A percentile compares a stretch with the other conserved stretches of the same genome.
These are phyloP conservation scores for Cisticola juncidis DNA, from an alignment of 2,113 vertebrate species.

Conservation along the genomic window DNA sequence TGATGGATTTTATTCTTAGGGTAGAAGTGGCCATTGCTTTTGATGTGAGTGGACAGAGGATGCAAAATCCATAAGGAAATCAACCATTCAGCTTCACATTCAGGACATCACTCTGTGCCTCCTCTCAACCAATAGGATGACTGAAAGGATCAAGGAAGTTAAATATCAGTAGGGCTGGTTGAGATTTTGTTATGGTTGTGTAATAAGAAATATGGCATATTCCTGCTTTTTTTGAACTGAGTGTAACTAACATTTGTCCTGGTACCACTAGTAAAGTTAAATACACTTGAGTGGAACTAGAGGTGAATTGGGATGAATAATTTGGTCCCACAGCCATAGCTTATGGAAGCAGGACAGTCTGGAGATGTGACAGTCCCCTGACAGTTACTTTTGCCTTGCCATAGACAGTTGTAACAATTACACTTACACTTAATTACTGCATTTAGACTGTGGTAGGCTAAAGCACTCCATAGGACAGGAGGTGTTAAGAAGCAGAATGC, in stretches of 20 bases:
- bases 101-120: not conserved
- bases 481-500: slow-evolving; percentile 50
- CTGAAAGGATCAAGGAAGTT: not conserved
- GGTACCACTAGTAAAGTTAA: not conserved
- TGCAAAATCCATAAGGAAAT: not conserved
- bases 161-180: not conserved
- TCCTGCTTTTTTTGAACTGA: not conserved
- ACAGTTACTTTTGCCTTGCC: slow-evolving; percentile 7
- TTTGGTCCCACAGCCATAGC: not conserved
- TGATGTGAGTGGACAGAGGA: not conserved
- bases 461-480: slow-evolving; percentile 3
- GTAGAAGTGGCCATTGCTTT: not conserved
- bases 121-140: not conserved
- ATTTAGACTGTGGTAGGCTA: slow-evolving; percentile 6
- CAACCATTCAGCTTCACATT: not conserved
- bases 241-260: not conserved
- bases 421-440: slow-evolving; percentile 42
- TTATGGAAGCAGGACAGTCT: not conserved
- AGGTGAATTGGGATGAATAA: not conserved
- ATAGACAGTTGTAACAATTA: slow-evolving; percentile 26
- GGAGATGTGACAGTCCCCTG: not conserved
- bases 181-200: not conserved
- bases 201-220: not conserved
- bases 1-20: not conserved
- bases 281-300: not conserved